Evolutionary conservation across 2,113 vertebrate species (phyloP), one percentile per base, ranked within the genome.

Genomic region (Myotis brandtii): DNA sequence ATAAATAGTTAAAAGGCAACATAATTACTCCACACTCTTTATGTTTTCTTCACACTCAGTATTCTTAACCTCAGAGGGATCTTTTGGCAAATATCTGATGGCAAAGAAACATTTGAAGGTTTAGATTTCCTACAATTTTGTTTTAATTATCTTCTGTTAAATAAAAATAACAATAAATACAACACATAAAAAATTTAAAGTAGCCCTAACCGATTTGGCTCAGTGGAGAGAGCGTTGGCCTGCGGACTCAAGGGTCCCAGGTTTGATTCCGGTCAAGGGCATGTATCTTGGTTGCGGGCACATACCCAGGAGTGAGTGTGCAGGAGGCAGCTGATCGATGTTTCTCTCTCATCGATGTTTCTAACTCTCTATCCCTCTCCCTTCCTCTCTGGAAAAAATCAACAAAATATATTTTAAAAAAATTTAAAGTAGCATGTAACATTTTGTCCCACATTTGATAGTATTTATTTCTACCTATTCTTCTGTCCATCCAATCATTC

Each of bases 1-100:
- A 95, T 21, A 87, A 94, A 92, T 87, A 85, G 32, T 96, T 95
- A 52, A 83, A 88, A 94, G 73, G 62, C 76, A 62, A n/a, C 37
- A 66, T 46, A 80, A 84, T 95, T 86, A 93, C 72, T 77, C 46
- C 20, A 72, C 23, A 72, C 48, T 95, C 79, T 80, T 70, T 30
- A 70, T 59, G 34, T 5, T 91, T 50, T 82, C 62, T 83, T 85
- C 14, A 75, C 79, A 89, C 40, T 92, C 73, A 88, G 34, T 90
- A 34, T 95, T 82, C 54, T 64, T 93, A 88, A 88, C 77, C 23
- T 81, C 85, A 77, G 46, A 87, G 30, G 34, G 18, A 62, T 93
- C 50, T 87, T 77, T 77, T 50, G 75, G 75, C 75, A 77, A 50
- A 77, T n/a, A 79, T 32, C 37, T 91, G 52, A 40, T 30, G 18